Evolutionary conservation across 2,888 invertebrate genomes (phyloP).

Genomic region (Parnassius smintheus): DNA sequence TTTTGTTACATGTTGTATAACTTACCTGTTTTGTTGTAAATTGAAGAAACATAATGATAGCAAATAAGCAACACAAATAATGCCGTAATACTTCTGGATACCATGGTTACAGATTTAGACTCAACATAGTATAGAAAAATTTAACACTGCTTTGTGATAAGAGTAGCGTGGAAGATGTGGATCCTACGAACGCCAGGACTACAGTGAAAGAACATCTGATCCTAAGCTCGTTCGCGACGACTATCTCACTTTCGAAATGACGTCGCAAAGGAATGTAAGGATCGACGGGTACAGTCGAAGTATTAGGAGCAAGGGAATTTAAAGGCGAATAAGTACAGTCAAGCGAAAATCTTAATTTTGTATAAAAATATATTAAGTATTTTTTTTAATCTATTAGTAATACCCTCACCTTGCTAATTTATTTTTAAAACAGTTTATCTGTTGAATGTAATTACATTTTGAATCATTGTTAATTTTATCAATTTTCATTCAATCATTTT

Average conservation of each 20-base stretch:
- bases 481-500: too few relatives aligned
- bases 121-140: slow-evolving; percentile 10
- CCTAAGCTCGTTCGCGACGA: slow-evolving; percentile 7
- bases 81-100: slow-evolving; percentile 42
- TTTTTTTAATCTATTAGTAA: neutral
- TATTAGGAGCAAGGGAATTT: slow-evolving; percentile 14
- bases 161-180: slow-evolving; percentile 24
- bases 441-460: too few relatives aligned
- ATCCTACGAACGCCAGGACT: slow-evolving; percentile 30
- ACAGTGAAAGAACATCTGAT: slow-evolving; percentile 37
- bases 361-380: neutral
- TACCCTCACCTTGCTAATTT: neutral
- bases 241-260: slow-evolving; percentile 10
- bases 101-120: slow-evolving; percentile 41
- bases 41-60: slow-evolving; percentile 50
- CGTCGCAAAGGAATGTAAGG: slow-evolving; percentile 17
- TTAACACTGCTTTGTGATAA: neutral
- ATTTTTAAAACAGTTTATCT: neutral
- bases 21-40: slow-evolving; percentile 50
- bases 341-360: neutral
- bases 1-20: slow-evolving; percentile 7
- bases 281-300: slow-evolving; percentile 19
- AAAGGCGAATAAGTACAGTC: slow-evolving; percentile 13
- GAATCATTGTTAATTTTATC: too few relatives aligned
- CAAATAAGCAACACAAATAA: slow-evolving; percentile 50